A percentile compares a stretch with the other conserved stretches of the same genome.
Evolutionary conservation across 2,797 vertebrate genomes (phyloP).

Genomic region (Lindbergichthys nudifrons): DNA sequence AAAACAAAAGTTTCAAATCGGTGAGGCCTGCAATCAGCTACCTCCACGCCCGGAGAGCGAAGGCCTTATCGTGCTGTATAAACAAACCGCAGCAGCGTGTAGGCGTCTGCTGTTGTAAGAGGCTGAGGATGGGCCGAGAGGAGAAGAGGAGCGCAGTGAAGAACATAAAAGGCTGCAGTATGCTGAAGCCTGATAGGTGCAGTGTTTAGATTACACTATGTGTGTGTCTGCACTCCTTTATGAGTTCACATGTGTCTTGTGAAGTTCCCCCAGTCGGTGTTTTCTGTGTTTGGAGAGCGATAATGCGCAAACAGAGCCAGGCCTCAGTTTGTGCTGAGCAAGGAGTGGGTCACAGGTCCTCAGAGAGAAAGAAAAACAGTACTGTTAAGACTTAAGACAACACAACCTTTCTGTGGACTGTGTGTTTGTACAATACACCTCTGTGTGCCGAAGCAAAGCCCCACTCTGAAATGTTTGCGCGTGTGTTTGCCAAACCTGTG

Average conservation of each 20-base stretch:
- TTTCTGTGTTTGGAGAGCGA: constrained; percentile 43
- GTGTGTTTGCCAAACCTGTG: constrained; percentile 28
- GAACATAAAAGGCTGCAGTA: constrained; percentile 27
- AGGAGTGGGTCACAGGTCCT: constrained; percentile 61
- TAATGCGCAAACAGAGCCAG: constrained; percentile 60
- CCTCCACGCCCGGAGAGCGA: constrained; percentile 27
- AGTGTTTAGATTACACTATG: constrained; percentile 43
- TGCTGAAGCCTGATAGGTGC: constrained; percentile 36
- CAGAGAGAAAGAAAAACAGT: constrained; percentile 69
- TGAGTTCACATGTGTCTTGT: constrained; percentile 18
- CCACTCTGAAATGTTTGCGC: constrained; percentile 26
- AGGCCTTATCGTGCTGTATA: constrained; percentile 57
- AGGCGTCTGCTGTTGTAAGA: constrained; percentile 35
- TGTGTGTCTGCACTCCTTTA: constrained; percentile 18
- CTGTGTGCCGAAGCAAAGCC: constrained; percentile 48
- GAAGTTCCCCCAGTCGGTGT: constrained; percentile 18
- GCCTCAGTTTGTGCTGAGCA: constrained; percentile 57
- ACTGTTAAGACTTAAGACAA: constrained; percentile 70
- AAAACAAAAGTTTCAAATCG: constrained; percentile 50
- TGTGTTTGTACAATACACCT: constrained; percentile 58
- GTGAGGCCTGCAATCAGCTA: constrained; percentile 41
- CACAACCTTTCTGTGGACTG: constrained; percentile 63
- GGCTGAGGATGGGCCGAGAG: constrained; percentile 30
- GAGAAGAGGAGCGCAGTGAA: not conserved
- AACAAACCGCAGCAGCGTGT: constrained; percentile 55